Conservation (phyloP, 1,140 invertebrate genomes). For the Leptopilina boulardi region DNA sequence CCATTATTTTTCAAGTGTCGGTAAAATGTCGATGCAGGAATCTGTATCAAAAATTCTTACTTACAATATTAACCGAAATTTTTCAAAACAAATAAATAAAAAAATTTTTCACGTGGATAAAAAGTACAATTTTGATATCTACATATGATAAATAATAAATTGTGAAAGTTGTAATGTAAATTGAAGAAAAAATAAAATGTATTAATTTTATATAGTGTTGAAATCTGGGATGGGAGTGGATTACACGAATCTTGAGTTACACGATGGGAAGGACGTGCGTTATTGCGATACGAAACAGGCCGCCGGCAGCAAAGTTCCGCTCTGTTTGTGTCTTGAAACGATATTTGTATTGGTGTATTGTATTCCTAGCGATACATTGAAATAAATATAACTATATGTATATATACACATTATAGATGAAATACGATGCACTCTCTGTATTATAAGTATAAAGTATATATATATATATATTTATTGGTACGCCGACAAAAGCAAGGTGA, state of each 20-base stretch:
- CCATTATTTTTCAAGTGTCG: too few relatives aligned
- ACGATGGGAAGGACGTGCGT: not conserved
- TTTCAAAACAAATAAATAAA: too few relatives aligned
- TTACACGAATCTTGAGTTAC: constrained; percentile 8
- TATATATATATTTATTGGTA: not conserved
- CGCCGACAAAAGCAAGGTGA: constrained; percentile 30
- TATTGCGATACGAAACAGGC: not conserved
- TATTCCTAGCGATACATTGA: not conserved
- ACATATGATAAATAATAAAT: too few relatives aligned
- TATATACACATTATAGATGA: not conserved
- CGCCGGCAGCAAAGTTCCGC: constrained; percentile 12
- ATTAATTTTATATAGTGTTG: constrained; percentile 25
- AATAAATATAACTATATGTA: not conserved
- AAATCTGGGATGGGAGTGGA: not conserved
- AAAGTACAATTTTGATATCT: too few relatives aligned
- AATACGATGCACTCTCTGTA: constrained; percentile 19
- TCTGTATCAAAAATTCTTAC: too few relatives aligned
- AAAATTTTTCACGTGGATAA: too few relatives aligned
- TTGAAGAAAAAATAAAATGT: constrained; percentile 15
- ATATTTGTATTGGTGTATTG: not conserved
- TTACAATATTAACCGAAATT: too few relatives aligned
- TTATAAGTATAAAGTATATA: not conserved
- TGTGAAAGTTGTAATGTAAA: not conserved
- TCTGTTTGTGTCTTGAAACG: constrained; percentile 11
- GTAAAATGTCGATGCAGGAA: too few relatives aligned